Percentiles rank a stretch among this genome's conserved stretches.
phyloP scores from a whole-genome alignment of 2,888 invertebrate genomes.

The Caenorhabditis sulstoni region DNA sequence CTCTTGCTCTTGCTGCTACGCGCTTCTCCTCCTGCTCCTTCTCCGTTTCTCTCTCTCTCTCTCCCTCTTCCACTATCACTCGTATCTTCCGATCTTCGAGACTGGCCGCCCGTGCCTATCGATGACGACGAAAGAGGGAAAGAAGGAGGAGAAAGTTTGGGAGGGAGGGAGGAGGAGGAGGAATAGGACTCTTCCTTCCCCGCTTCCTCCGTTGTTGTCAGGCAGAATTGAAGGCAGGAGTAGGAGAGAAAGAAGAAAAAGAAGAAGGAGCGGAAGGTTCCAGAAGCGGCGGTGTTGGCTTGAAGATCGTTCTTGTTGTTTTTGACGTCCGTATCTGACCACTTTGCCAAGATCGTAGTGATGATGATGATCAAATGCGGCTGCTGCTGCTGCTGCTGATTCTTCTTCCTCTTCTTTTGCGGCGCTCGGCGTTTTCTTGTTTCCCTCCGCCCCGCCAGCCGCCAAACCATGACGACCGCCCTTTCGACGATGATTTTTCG shows the following conservation, averaged over 20 bases:
- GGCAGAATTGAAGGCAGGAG: no score
- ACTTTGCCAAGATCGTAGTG: no score
- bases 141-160: not conserved
- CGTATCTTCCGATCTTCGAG: no score
- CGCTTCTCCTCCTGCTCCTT: conserved; percentile 21
- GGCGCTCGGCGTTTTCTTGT: conserved; percentile 22
- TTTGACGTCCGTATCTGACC: no score
- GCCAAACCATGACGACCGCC: conserved; percentile 12
- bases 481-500: not conserved
- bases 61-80: no score
- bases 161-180: not conserved
- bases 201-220: not conserved
- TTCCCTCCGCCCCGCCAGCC: not conserved
- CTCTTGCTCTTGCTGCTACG: conserved; percentile 4
- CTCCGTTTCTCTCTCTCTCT: not conserved
- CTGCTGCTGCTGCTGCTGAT: not conserved
- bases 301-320: no score
- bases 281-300: no score
- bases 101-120: conserved; percentile 42
- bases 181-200: not conserved
- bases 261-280: no score
- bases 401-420: not conserved
- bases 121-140: conserved; percentile 32
- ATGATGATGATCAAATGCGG: not conserved
- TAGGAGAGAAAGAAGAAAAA: no score